These are phyloP conservation scores for Myripristis murdjan DNA, from an alignment of 2,797 vertebrate species.

Conservation along the genomic window DNA sequence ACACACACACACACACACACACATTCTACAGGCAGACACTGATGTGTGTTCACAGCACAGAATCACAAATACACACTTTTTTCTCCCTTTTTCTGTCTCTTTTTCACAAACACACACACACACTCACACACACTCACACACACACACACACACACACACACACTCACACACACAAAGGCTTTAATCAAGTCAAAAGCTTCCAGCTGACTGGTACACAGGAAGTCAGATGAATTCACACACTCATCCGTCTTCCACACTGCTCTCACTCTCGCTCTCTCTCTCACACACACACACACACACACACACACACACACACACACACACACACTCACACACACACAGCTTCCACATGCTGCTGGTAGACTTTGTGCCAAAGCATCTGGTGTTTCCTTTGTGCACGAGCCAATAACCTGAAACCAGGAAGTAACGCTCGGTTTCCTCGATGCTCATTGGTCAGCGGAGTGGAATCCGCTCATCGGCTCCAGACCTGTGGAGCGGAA, in stretches of 20 bases:
- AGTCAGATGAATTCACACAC: slow-evolving; percentile 73
- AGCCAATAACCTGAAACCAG: slow-evolving; percentile 58
- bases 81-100: too few relatives aligned
- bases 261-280: slow-evolving; percentile 34
- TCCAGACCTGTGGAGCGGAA: slow-evolving; percentile 19
- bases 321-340: slow-evolving; percentile 29
- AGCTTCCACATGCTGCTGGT: slow-evolving; percentile 39
- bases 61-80: too few relatives aligned
- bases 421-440: slow-evolving; percentile 38
- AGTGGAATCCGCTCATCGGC: slow-evolving; percentile 27
- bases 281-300: slow-evolving; percentile 5
- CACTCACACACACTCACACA: slow-evolving; percentile 3
- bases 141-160: slow-evolving; percentile 1
- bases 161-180: slow-evolving; percentile 45
- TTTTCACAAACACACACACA: slow-evolving; percentile 20
- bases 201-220: slow-evolving; percentile 68
- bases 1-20: slow-evolving; percentile 17
- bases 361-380: slow-evolving; percentile 59
- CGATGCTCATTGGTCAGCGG: slow-evolving; percentile 56
- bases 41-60: too few relatives aligned
- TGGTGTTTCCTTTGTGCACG: slow-evolving; percentile 51
- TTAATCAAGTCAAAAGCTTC: slow-evolving; percentile 71
- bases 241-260: slow-evolving; percentile 72
- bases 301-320: slow-evolving; percentile 2
- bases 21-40: slow-evolving; percentile 13